Evolutionary conservation across 1,140 invertebrate species (phyloP), one percentile per base, ranked within the genome.

Genomic region (Rhopalosiphum padi): DNA sequence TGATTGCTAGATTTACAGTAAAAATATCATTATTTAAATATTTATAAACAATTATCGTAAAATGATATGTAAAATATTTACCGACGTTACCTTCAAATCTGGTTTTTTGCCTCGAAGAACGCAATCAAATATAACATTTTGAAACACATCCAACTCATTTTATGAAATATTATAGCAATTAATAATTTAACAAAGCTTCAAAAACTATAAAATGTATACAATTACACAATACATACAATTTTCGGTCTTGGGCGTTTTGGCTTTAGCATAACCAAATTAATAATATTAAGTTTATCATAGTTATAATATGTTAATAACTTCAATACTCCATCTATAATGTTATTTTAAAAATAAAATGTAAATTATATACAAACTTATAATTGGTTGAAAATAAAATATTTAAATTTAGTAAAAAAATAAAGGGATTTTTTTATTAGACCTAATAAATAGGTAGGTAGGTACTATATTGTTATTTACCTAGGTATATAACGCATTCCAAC

Each of bases 221-320:
- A 68, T 68, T 18, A 68, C 15, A 68, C 60, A 77, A 21, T 77
- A 77, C 30, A 77, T n/a, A n/a, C 5, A n/a, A 77, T n/a, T 77
- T 77, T n/a, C 4, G 15, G 15, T 51, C 48, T 51, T 18, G 48
- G 18, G 46, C 30, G 30, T 68, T 77, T 77, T n/a, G 30, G 30
- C 4, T n/a, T 77, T 77, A 77, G 18, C 1, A 18, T 77, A n/a
- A 77, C 21, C 4, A n/a, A 68, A 68, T 68, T n/a, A 77, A 77
- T 77, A 77, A 18, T 77, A 77, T 77, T 77, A 77, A 77, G 60
- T 77, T 77, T 77, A 35, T 35, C 30, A 77, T 77, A 77, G 5
- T n/a, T 77, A 77, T 77, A n/a, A 77, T 77, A 18, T n/a, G n/a
- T 77, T n/a, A n/a, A 77, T 77, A n/a, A 77, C 60, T 77, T 77